Base-by-base conservation (phyloP, 2,797 vertebrate genomes). In the Uromys caudimaculatus region DNA sequence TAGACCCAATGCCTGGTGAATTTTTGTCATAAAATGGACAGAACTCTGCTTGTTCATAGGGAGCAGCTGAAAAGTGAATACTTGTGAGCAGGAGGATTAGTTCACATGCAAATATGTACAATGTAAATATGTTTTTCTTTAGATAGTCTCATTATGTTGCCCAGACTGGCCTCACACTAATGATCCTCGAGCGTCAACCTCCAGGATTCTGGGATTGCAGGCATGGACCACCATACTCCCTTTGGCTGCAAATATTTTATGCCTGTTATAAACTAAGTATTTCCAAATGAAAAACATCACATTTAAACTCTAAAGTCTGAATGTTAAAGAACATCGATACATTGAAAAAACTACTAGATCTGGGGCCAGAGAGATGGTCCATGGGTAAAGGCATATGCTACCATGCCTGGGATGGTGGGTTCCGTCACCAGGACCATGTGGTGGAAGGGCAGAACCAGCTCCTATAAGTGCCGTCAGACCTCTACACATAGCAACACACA, bases 61-160 rank as follows among this genome's bases (percentile, higher is more conserved):
- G 73, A 79, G n/a, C 58, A 3, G 32, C 47, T 95, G 52, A 64
- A 67, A 91, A 71, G 13, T 54, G n/a, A 0, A 89, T 11, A 38
- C 64, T 97, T 95, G 38, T 76, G 93, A 95, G 62, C 35, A 95
- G 38, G 58, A 81, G 19, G 71, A 94, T 92, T 95, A 64, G 54
- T 24, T 88, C 41, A 84, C 79, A 93, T 23, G 64, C n/a, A 84
- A 88, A 91, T 88, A 69, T 93, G 93, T 91, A 41, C 27, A 77
- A 90, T 21, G 23, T 41, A 88, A 82, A 94, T 27, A 93, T 81
- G n/a, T 56, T 32, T 47, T 85, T 56, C 32, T 69, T 41, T 56
- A 81, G n/a, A 44, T 24, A 41, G 47, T 23, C 56, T 79, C n/a
- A 19, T 38, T 54, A 41, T 23, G 50, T 23, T 44, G n/a, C 41